Percentiles rank a stretch among this genome's conserved stretches.
Evolutionary conservation across 2,797 vertebrate species (phyloP).

Genomic region (Thamnophis elegans): DNA sequence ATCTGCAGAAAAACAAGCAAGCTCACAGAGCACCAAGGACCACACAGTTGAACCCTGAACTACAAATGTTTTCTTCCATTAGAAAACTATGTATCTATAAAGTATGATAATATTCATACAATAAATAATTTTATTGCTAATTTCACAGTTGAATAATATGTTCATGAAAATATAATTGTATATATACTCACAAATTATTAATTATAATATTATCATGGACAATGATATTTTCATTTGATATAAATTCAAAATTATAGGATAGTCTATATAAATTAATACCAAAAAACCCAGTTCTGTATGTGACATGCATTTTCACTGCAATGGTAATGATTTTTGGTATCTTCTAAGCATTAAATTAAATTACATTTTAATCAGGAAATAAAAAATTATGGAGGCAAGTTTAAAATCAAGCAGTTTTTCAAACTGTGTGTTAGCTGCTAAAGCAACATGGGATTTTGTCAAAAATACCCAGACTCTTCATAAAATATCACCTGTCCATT

Average conservation of each 20-base stretch:
- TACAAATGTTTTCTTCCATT: background rate
- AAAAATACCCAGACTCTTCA: constrained; percentile 41
- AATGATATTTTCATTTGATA: constrained; percentile 1
- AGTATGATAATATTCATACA: background rate
- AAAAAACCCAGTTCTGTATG: constrained; percentile 28
- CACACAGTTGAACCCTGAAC: background rate
- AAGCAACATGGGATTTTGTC: constrained; percentile 50
- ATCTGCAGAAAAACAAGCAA: background rate
- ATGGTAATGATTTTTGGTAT: constrained; percentile 46
- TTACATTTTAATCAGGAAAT: constrained; percentile 53
- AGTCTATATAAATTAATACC: constrained; percentile 31
- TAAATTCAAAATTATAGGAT: constrained; percentile 1
- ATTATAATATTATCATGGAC: background rate
- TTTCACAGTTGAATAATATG: background rate
- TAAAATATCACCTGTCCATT: background rate
- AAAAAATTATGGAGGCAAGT: constrained; percentile 48
- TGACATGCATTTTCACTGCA: constrained; percentile 46
- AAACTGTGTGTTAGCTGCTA: constrained; percentile 44
- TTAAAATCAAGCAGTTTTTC: constrained; percentile 54
- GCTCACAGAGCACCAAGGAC: background rate
- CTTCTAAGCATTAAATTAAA: constrained; percentile 45
- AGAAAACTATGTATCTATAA: background rate
- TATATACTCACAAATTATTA: background rate
- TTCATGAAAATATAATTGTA: constrained; percentile 4
- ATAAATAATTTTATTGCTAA: background rate